These are phyloP conservation scores for Micromussa lordhowensis DNA, from an alignment of 92 coral and sea anemone genomes.

Conservation along the genomic window DNA sequence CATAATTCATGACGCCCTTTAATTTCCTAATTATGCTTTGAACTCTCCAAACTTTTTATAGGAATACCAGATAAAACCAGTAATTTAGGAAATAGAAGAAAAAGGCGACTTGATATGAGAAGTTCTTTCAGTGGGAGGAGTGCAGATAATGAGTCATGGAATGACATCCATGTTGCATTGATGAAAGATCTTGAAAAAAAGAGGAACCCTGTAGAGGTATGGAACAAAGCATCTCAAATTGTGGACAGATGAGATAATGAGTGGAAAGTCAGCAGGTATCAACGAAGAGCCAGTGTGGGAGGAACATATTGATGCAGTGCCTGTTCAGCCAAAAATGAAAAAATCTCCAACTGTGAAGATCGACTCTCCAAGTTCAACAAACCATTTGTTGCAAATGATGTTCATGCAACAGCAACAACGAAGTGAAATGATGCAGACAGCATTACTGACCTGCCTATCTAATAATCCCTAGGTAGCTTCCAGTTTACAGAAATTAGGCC, in stretches of 20 bases:
- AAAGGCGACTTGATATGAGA: too few species aligned
- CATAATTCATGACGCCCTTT: too few species aligned
- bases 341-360: background rate
- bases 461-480: too few species aligned
- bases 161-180: slow-evolving; percentile 35
- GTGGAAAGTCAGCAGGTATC: slow-evolving; percentile 42
- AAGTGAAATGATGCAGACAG: too few species aligned
- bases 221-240: slow-evolving; percentile 56
- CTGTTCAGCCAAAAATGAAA: background rate
- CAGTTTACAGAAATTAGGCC: too few species aligned
- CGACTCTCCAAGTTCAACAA: too few species aligned
- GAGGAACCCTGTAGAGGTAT: slow-evolving; percentile 51
- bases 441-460: too few species aligned
- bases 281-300: slow-evolving; percentile 61
- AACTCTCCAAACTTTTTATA: too few species aligned
- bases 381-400: slow-evolving; percentile 9
- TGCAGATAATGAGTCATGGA: slow-evolving; percentile 51
- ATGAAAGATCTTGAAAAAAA: slow-evolving; percentile 27
- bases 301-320: background rate
- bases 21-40: too few species aligned
- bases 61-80: too few species aligned
- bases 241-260: slow-evolving; percentile 52
- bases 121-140: too few species aligned
- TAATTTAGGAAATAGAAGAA: too few species aligned
- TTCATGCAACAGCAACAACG: slow-evolving; percentile 26